These are phyloP conservation scores for Cladorhizidae sp. DNA, from an alignment of 37 sponge, comb jelly and placozoan species.

Conservation along the genomic window DNA sequence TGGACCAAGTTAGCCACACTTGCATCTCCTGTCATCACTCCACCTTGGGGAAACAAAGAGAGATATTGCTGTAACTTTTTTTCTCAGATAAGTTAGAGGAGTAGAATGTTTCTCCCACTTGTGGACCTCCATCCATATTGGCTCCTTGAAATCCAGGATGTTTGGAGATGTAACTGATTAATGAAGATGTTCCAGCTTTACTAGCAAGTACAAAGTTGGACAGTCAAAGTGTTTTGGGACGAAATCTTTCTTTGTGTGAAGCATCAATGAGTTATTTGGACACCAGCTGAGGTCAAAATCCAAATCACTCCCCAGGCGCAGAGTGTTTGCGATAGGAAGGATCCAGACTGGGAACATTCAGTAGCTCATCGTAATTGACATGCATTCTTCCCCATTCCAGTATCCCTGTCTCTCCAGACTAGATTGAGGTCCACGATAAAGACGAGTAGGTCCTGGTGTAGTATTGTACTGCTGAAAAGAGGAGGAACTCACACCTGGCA, in stretches of 20 bases:
- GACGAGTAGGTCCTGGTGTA: not conserved
- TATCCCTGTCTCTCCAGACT: not conserved
- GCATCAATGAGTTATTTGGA: conserved; percentile 41
- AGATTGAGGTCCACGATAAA: not conserved
- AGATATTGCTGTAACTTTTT: conserved; percentile 48
- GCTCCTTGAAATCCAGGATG: conserved; percentile 77
- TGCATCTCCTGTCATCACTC: conserved; percentile 60
- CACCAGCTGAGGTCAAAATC: conserved; percentile 41
- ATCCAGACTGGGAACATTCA: not conserved
- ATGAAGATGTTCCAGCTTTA: conserved; percentile 84
- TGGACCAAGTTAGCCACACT: conserved; percentile 58
- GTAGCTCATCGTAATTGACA: not conserved
- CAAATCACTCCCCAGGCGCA: conserved; percentile 42
- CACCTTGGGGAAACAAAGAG: conserved; percentile 17
- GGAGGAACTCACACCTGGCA: no score
- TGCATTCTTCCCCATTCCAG: not conserved
- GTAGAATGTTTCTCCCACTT: conserved; percentile 76
- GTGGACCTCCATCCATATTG: conserved; percentile 35
- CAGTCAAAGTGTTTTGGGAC: conserved; percentile 58
- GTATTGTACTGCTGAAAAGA: not conserved
- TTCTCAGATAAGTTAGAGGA: conserved; percentile 39
- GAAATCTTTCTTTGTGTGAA: not conserved
- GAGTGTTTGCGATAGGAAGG: not conserved
- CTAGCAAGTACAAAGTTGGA: conserved; percentile 79
- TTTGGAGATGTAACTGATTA: conserved; percentile 74